Base-by-base conservation (phyloP, 2,113 vertebrate genomes). In the Oreotrochilus melanogaster region DNA sequence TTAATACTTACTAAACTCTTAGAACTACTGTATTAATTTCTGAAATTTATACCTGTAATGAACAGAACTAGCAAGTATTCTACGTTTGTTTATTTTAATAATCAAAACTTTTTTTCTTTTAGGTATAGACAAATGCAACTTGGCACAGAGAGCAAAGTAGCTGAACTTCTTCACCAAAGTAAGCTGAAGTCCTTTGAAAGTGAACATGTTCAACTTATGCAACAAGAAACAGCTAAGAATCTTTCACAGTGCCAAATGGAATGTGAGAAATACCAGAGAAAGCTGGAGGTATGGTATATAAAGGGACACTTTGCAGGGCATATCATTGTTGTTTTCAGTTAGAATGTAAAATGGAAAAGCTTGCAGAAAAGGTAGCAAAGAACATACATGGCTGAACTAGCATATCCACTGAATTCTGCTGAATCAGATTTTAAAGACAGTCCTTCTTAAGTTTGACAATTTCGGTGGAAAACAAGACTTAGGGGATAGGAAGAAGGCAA, bases 181-280 rank as follows among this genome's bases (percentile, higher is more conserved):
- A 99, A 99, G 95, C 96, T 99, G 87, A 99, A 99, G 97, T 98
- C 98, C 70, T 99, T 99, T 96, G 99, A 99, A 97, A 98, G 98
- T 14, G 99, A 99, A 86, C 99, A 98, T 19, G 92, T 98, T 96
- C 99, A 99, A 85, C 98, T 99, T 95, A 88, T 99, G 78, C 99
- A 99, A 95, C 99, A 99, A 67, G 99, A 99, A 98, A 99, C 98
- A 10, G 97, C 98, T 67, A 98, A 98, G 95, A 98, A 98, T 76
- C 98, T 99, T 96, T 98, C 98, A 33, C 99, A 99, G 65, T 99
- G 99, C 95, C 99, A 99, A 94, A 81, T 99, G 94, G 99, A 99
- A 97, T 99, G 99, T 98, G 99, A 99, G 93, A 99, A 99, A 94
- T 99, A 99, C 48, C 99, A 99, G 97, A 99, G 98, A 96, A 99